Conservation (phyloP, 1,140 invertebrate genomes). For the Drosophila suzukii region DNA sequence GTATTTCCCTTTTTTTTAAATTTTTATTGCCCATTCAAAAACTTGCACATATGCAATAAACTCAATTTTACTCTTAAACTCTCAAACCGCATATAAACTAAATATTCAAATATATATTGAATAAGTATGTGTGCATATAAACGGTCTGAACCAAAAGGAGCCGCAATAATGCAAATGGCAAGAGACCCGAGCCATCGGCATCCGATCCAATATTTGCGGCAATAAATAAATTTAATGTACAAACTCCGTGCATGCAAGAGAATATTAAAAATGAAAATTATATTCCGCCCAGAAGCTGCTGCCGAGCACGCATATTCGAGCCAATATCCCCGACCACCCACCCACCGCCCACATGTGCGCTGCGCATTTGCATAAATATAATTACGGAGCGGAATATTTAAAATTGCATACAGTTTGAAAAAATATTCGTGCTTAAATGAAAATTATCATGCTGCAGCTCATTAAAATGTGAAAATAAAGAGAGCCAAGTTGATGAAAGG, state of each 20-base stretch:
- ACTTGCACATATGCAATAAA: not conserved
- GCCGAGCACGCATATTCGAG: conserved; percentile 55
- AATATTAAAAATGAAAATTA: conserved; percentile 84
- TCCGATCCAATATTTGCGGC: conserved; percentile 82
- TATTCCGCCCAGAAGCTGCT: conserved; percentile 69
- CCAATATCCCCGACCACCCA: conserved; percentile 12
- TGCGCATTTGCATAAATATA: conserved; percentile 78
- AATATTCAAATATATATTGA: conserved; percentile 7
- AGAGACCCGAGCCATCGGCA: conserved; percentile 56
- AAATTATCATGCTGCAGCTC: conserved; percentile 52
- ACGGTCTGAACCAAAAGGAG: conserved; percentile 21
- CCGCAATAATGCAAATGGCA: conserved; percentile 67
- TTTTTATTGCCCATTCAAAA: not conserved
- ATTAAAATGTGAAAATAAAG: conserved; percentile 30
- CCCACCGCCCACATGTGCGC: conserved; percentile 30
- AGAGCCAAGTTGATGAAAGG: conserved; percentile 18
- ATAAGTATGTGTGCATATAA: conserved; percentile 21
- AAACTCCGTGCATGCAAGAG: conserved; percentile 77
- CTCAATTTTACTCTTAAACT: not conserved
- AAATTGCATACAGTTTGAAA: conserved; percentile 67
- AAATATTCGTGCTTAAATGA: conserved; percentile 54
- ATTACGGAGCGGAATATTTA: conserved; percentile 73
- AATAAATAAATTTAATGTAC: conserved; percentile 84
- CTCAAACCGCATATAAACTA: not conserved
- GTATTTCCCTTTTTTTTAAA: not conserved